A percentile compares a stretch with the other conserved stretches of the same genome.
These are phyloP conservation scores for Escarpia spicata DNA, from an alignment of 2,888 invertebrate genomes.

Conservation along the genomic window DNA sequence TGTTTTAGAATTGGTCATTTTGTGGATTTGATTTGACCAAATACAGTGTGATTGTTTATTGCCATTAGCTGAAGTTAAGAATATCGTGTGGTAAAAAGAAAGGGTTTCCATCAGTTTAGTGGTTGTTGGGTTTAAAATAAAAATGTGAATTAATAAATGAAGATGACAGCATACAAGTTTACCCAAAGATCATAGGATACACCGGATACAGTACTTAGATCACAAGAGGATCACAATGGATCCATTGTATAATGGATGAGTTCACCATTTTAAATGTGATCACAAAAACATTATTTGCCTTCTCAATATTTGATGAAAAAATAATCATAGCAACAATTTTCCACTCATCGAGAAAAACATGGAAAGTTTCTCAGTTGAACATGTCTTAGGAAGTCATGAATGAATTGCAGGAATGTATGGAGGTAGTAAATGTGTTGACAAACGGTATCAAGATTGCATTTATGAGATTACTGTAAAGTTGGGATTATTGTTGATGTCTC, in stretches of 20 bases:
- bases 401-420: neutral
- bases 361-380: neutral
- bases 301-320: neutral
- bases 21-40: neutral
- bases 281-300: neutral
- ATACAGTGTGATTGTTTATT: neutral
- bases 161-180: too few species aligned
- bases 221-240: too few species aligned
- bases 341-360: neutral
- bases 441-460: neutral
- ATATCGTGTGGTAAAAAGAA: neutral
- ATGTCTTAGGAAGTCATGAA: neutral
- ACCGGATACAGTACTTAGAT: too few species aligned
- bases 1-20: neutral
- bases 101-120: neutral
- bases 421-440: neutral
- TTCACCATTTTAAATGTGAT: too few species aligned
- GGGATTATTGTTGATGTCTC: neutral
- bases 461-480: neutral
- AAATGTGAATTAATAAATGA: too few species aligned
- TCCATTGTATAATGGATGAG: too few species aligned
- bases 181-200: too few species aligned
- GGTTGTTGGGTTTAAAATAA: too few species aligned
- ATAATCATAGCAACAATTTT: neutral
- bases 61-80: neutral